These are phyloP conservation scores for Melanotaenia nigrans DNA, from an alignment of 2,797 vertebrate genomes.

Conservation along the genomic window DNA sequence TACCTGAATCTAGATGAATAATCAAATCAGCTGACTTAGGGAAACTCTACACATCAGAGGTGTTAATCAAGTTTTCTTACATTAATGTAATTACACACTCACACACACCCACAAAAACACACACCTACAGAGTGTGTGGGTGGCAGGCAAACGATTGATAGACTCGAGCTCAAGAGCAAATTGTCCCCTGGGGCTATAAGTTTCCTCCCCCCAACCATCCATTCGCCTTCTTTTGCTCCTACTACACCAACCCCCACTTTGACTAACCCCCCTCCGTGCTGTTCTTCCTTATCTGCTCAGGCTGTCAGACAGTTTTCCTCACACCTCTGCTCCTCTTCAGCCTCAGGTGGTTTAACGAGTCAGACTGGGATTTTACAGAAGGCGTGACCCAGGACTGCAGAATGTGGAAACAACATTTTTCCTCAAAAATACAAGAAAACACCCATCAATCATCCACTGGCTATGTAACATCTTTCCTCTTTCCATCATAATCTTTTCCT, in stretches of 20 bases:
- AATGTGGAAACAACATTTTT: background rate
- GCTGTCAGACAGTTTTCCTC: constrained; percentile 2
- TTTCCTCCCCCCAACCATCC: background rate
- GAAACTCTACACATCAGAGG: background rate
- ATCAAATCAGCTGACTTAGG: background rate
- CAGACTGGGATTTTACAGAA: background rate
- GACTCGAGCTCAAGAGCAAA: constrained; percentile 5
- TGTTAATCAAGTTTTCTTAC: background rate
- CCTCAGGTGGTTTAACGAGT: background rate
- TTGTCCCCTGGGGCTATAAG: background rate
- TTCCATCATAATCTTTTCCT: too few relatives aligned
- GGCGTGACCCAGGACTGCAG: background rate
- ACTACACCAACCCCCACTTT: too few relatives aligned
- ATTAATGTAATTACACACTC: background rate
- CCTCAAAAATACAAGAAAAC: too few relatives aligned
- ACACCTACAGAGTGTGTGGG: background rate
- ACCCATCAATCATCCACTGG: too few relatives aligned
- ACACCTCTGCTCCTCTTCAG: background rate
- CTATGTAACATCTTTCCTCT: too few relatives aligned
- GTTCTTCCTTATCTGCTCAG: constrained; percentile 1
- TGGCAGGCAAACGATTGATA: background rate
- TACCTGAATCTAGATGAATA: background rate
- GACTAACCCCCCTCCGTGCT: background rate
- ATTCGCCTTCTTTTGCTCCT: background rate
- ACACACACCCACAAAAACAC: background rate